Conservation (phyloP, 2,888 invertebrate genomes). For the Chydorus sphaericus region DNA sequence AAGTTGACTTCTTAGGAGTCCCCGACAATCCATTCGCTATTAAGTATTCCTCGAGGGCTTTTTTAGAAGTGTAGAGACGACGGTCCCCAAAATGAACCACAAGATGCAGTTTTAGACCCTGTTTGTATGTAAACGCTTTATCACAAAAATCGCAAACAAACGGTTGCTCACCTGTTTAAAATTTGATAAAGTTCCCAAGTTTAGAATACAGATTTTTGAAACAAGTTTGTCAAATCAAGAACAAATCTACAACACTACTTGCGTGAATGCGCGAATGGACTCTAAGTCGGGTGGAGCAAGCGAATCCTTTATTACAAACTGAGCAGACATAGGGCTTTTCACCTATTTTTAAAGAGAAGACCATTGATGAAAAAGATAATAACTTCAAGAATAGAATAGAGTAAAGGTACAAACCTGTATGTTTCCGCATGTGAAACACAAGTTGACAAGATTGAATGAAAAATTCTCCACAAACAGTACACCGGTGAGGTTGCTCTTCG, state of each 20-base stretch:
- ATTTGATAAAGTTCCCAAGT: too few relatives aligned
- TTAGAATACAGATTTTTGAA: background rate
- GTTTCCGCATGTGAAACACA: conserved; percentile 79
- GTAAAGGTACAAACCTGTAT: too few relatives aligned
- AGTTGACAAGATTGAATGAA: conserved; percentile 82
- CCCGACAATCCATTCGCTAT: conserved; percentile 58
- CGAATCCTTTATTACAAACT: conserved; percentile 77
- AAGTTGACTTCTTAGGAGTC: too few relatives aligned
- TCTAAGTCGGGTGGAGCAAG: conserved; percentile 79
- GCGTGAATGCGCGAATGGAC: conserved; percentile 83
- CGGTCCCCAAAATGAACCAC: conserved; percentile 84
- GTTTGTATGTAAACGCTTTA: conserved; percentile 80
- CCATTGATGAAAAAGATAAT: too few relatives aligned
- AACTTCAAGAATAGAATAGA: too few relatives aligned
- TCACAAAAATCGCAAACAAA: conserved; percentile 83
- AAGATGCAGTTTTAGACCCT: conserved; percentile 72
- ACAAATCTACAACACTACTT: too few relatives aligned
- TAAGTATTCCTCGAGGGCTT: conserved; percentile 79
- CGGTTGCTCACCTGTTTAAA: conserved; percentile 81
- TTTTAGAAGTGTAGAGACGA: conserved; percentile 81
- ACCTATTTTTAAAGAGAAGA: background rate
- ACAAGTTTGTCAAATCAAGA: too few relatives aligned
- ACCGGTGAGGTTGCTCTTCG: conserved; percentile 76
- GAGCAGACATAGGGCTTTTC: conserved; percentile 54
- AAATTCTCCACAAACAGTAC: conserved; percentile 71